Conservation (phyloP, 1,140 invertebrate genomes). For the Drosophila arawakana region DNA sequence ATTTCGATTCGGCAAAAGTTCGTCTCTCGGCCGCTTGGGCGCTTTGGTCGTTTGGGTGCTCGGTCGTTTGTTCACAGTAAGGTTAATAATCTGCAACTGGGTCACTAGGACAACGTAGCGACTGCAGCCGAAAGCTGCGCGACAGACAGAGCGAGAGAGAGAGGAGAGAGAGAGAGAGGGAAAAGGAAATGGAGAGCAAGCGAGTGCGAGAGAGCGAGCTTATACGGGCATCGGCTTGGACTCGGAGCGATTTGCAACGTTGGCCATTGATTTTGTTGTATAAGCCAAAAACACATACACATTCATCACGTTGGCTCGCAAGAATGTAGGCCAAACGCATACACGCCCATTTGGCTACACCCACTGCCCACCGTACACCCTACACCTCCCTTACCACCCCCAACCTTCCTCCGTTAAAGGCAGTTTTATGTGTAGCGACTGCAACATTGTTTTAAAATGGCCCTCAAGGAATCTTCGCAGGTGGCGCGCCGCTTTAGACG, state of each 20-base stretch:
- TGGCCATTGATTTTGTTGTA: constrained; percentile 80
- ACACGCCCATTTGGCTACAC: constrained; percentile 19
- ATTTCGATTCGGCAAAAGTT: constrained; percentile 44
- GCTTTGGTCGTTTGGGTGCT: constrained; percentile 3
- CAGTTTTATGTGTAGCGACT: constrained; percentile 12
- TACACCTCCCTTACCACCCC: neutral
- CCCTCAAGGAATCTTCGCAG: constrained; percentile 48
- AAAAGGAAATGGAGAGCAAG: constrained; percentile 16
- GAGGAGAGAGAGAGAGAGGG: constrained; percentile 25
- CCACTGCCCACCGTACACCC: constrained; percentile 4
- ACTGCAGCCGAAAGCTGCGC: constrained; percentile 47
- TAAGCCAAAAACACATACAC: constrained; percentile 44
- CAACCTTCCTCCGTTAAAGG: neutral
- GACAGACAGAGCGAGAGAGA: constrained; percentile 24
- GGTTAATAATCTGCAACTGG: constrained; percentile 84
- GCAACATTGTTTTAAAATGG: constrained; percentile 42
- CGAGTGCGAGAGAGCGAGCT: constrained; percentile 15
- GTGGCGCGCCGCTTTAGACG: constrained; percentile 12
- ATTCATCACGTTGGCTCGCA: constrained; percentile 56
- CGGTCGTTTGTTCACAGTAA: constrained; percentile 37
- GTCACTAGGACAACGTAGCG: constrained; percentile 78
- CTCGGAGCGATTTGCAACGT: constrained; percentile 65
- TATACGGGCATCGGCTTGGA: constrained; percentile 35
- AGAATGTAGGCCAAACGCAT: constrained; percentile 70
- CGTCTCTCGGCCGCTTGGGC: neutral